Evolutionary conservation across 2,113 vertebrate species (phyloP).

Genomic region (Salvelinus namaycush): DNA sequence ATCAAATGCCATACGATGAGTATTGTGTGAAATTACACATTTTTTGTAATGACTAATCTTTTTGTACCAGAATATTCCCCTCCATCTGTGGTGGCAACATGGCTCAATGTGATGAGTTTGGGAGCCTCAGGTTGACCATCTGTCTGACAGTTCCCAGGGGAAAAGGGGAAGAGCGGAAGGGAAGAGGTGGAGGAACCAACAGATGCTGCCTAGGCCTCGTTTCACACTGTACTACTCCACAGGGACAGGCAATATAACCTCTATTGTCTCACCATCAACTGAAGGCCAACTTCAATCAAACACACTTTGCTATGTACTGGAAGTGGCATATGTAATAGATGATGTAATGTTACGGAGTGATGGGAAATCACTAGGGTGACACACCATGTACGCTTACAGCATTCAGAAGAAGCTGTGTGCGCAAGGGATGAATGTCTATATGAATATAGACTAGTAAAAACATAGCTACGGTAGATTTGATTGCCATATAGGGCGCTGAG

Average conservation of each 20-base stretch:
- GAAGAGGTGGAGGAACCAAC: neutral
- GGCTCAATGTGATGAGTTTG: neutral
- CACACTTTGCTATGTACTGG: neutral
- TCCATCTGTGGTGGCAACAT: neutral
- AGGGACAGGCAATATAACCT: slow-evolving; percentile 16
- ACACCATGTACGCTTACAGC: no score
- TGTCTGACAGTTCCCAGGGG: slow-evolving; percentile 1
- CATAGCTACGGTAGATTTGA: no score
- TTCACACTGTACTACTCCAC: slow-evolving; percentile 23
- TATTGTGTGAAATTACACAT: no score
- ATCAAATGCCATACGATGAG: no score
- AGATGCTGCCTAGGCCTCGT: slow-evolving; percentile 27
- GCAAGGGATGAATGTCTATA: no score
- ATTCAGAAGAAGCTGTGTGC: no score
- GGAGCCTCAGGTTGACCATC: slow-evolving; percentile 1
- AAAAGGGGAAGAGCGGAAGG: slow-evolving; percentile 4
- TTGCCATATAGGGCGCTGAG: no score
- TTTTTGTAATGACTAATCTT: no score
- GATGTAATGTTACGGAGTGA: neutral
- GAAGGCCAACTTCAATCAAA: neutral
- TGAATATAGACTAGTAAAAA: no score
- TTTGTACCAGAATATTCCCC: no score
- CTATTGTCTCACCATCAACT: neutral
- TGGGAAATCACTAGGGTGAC: no score
- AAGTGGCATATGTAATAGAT: neutral